These are phyloP conservation scores for Neogobius melanostomus DNA, from an alignment of 2,113 vertebrate genomes.

Conservation along the genomic window DNA sequence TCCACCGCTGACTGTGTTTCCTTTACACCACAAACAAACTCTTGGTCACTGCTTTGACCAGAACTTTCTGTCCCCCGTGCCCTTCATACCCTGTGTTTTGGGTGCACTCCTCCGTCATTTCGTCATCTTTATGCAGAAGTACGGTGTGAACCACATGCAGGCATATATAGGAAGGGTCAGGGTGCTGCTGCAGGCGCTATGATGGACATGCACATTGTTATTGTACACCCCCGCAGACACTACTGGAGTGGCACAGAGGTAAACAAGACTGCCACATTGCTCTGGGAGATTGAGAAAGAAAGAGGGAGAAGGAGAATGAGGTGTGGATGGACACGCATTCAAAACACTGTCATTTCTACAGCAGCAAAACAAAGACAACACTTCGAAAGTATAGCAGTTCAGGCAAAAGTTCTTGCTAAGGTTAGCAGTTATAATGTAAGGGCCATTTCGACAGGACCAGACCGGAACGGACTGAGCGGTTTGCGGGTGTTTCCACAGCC, in stretches of 20 bases:
- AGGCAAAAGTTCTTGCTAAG: too few species aligned
- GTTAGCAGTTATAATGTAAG: too few species aligned
- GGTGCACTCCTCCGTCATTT: constrained; percentile 9
- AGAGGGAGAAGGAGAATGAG: constrained; percentile 23
- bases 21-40: neutral
- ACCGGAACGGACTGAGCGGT: too few species aligned
- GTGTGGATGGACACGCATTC: constrained; percentile 13
- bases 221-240: constrained; percentile 29
- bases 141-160: constrained; percentile 55
- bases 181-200: constrained; percentile 34
- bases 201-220: constrained; percentile 28
- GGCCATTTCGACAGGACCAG: too few species aligned
- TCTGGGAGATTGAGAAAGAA: constrained; percentile 34
- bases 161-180: constrained; percentile 33
- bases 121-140: constrained; percentile 29
- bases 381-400: too few species aligned
- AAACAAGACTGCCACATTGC: constrained; percentile 49
- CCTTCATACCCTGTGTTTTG: neutral
- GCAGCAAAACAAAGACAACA: neutral
- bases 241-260: constrained; percentile 30
- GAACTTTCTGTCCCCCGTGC: neutral
- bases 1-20: neutral
- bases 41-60: neutral
- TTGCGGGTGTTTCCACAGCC: too few species aligned
- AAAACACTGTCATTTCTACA: constrained; percentile 35